These are phyloP conservation scores for Halictus rubicundus DNA, from an alignment of 1,140 invertebrate species.

Conservation along the genomic window DNA sequence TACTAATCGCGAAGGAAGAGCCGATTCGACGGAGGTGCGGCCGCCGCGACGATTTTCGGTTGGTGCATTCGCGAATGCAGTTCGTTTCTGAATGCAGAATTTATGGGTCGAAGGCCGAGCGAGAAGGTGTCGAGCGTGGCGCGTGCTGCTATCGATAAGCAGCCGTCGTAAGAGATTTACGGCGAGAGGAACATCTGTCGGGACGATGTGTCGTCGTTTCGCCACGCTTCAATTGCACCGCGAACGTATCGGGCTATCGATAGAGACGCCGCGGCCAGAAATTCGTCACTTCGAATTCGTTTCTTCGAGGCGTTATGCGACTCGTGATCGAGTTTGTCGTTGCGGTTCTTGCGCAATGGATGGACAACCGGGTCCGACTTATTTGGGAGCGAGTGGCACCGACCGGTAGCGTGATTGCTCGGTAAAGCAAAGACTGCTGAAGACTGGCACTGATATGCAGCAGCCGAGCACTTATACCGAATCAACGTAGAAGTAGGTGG, in stretches of 20 bases:
- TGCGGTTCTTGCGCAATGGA: not conserved
- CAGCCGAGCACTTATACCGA: too few species aligned
- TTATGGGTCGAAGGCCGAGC: slow-evolving; percentile 5
- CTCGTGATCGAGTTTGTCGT: not conserved
- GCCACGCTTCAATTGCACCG: slow-evolving; percentile 19
- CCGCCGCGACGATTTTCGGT: not conserved
- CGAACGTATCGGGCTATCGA: slow-evolving; percentile 6
- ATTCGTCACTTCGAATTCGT: too few species aligned
- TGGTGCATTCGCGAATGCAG: not conserved
- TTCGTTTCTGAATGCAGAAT: not conserved
- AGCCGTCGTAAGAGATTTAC: slow-evolving; percentile 36
- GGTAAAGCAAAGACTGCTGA: too few species aligned
- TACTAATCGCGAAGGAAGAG: not conserved
- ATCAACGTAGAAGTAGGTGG: too few species aligned
- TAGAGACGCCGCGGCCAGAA: not conserved
- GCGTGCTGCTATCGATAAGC: slow-evolving; percentile 24
- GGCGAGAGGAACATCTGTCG: slow-evolving; percentile 20
- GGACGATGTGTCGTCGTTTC: slow-evolving; percentile 6
- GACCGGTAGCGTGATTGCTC: not conserved
- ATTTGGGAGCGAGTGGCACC: not conserved
- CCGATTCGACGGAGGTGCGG: not conserved
- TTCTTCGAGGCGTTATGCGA: not conserved
- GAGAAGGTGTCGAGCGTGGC: not conserved
- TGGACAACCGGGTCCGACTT: not conserved
- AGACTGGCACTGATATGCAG: too few species aligned